phyloP scores from a whole-genome alignment of 2,797 vertebrate genomes.

The Lepilemur ruficaudatus region DNA sequence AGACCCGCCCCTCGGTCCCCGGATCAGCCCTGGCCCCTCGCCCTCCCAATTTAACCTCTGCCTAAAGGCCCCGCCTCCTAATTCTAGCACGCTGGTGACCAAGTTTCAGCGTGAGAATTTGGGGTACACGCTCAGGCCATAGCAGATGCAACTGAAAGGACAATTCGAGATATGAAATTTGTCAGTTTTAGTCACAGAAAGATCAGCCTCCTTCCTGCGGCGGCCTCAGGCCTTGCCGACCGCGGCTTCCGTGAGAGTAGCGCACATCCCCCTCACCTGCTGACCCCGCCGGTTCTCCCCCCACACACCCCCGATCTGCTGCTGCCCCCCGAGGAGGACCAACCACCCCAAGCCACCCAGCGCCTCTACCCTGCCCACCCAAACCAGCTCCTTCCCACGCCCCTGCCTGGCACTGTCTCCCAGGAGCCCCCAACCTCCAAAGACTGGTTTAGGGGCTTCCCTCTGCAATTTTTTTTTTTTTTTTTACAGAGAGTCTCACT shows the following conservation, averaged over 20 bases:
- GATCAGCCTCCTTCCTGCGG: background rate
- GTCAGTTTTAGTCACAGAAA: background rate
- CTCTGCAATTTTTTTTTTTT: no score
- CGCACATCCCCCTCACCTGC: rapidly evolving
- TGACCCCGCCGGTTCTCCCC: background rate
- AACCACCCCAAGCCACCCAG: no score
- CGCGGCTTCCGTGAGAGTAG: rapidly evolving
- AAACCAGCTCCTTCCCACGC: no score
- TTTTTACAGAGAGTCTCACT: no score
- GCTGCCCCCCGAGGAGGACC: background rate
- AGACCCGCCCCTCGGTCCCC: background rate
- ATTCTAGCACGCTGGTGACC: background rate
- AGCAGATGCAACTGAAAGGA: background rate
- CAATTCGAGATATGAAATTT: background rate
- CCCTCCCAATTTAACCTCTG: background rate
- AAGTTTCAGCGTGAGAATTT: background rate
- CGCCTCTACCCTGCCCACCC: background rate
- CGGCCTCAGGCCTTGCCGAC: background rate
- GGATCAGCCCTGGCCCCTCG: rapidly evolving
- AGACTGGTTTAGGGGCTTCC: background rate
- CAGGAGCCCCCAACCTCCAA: rapidly evolving
- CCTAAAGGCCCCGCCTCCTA: no score
- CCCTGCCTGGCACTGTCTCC: background rate
- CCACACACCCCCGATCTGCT: background rate
- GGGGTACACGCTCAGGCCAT: background rate